These are phyloP conservation scores for Misgurnus mizolepis DNA, from an alignment of 2,113 vertebrate species.

Conservation along the genomic window DNA sequence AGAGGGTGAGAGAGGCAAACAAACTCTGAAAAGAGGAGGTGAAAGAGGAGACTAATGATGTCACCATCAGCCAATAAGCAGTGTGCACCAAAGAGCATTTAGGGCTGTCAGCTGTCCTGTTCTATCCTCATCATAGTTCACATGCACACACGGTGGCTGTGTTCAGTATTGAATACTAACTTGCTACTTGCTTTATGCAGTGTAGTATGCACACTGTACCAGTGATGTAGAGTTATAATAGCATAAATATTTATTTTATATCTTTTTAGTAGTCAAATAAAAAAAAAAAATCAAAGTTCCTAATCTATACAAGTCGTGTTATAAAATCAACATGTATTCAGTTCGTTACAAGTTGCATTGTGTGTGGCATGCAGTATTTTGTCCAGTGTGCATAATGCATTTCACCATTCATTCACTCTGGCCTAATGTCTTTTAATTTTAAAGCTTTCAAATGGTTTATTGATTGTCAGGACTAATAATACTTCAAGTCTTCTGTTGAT, in stretches of 20 bases:
- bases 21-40: conserved; percentile 64
- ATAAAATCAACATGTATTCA: too few relatives aligned
- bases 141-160: conserved; percentile 24
- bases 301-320: too few relatives aligned
- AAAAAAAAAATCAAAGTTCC: too few relatives aligned
- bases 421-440: too few relatives aligned
- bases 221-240: too few relatives aligned
- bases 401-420: too few relatives aligned
- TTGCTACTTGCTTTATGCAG: not conserved
- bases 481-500: not conserved
- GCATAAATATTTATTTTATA: too few relatives aligned
- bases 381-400: too few relatives aligned
- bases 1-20: conserved; percentile 43
- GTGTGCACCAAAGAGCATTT: conserved; percentile 61
- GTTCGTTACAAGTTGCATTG: too few relatives aligned
- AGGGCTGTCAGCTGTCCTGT: conserved; percentile 71
- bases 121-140: conserved; percentile 61
- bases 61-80: conserved; percentile 75
- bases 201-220: too few relatives aligned
- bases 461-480: not conserved
- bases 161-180: conserved; percentile 21
- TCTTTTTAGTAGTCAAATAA: too few relatives aligned
- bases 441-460: not conserved
- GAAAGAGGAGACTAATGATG: conserved; percentile 73
- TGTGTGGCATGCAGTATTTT: too few relatives aligned